Percentiles rank a stretch among this genome's conserved stretches.
Evolutionary conservation across 2,888 invertebrate species (phyloP).

Genomic region (Fabriciana adippe): DNA sequence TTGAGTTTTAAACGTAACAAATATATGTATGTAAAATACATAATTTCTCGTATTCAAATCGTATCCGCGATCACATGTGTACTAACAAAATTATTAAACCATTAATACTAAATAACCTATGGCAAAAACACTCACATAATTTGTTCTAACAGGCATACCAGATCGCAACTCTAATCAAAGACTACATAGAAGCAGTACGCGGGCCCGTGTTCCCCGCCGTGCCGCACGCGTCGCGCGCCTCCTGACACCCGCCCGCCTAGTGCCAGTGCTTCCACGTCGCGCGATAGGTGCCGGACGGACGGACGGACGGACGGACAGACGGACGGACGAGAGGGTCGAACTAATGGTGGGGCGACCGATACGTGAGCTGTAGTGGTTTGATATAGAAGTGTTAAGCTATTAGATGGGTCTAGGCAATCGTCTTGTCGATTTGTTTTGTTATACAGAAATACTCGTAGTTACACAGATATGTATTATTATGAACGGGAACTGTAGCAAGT

Average conservation of each 20-base stretch:
- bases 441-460: no score
- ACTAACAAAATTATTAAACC: neutral
- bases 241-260: slow-evolving; percentile 78
- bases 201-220: slow-evolving; percentile 76
- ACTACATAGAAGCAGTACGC: slow-evolving; percentile 85
- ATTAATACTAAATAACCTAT: neutral
- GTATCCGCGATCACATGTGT: no score
- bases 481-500: no score
- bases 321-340: no score
- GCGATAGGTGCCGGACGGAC: slow-evolving; percentile 48
- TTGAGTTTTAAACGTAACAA: no score
- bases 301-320: neutral
- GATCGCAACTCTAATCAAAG: slow-evolving; percentile 94
- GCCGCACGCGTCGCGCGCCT: slow-evolving; percentile 49
- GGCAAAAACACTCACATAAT: no score
- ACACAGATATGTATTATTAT: no score
- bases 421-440: no score
- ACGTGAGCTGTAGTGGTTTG: neutral
- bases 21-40: no score
- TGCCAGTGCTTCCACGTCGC: slow-evolving; percentile 82
- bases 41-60: no score
- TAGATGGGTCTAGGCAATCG: no score
- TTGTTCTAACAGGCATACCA: slow-evolving; percentile 88
- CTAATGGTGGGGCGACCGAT: neutral
- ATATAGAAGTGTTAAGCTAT: no score